Evolutionary conservation across 1,140 invertebrate genomes (phyloP).

Genomic region (Pogonognathellus flavescens): DNA sequence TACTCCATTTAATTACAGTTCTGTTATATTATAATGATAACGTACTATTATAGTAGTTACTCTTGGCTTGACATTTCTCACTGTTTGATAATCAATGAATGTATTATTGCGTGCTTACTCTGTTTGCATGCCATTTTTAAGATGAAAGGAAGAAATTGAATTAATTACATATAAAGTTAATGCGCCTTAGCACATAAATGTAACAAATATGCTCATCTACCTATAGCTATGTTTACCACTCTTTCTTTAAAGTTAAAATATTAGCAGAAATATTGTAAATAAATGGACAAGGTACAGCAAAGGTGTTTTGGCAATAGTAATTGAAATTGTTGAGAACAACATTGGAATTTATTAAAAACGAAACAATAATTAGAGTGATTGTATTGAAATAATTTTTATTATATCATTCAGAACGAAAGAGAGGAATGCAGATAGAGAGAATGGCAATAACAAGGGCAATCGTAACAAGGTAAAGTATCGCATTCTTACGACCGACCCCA

Average conservation of each 20-base stretch:
- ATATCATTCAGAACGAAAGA: constrained; percentile 63
- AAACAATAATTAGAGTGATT: background rate
- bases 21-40: too few relatives aligned
- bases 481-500: constrained; percentile 4
- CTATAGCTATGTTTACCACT: background rate
- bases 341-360: background rate
- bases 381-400: background rate
- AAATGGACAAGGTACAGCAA: background rate
- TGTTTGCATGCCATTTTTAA: too few relatives aligned
- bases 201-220: too few relatives aligned
- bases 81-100: too few relatives aligned
- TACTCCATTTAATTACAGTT: too few relatives aligned
- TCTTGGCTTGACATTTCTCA: too few relatives aligned
- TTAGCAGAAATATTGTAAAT: background rate
- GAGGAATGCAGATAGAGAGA: constrained; percentile 26
- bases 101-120: too few relatives aligned
- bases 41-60: too few relatives aligned
- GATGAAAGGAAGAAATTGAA: too few relatives aligned
- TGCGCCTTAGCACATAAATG: too few relatives aligned
- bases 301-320: background rate
- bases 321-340: background rate
- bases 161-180: too few relatives aligned
- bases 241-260: background rate
- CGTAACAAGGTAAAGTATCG: background rate
- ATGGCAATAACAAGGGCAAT: background rate